A percentile compares a stretch with the other conserved stretches of the same genome.
Conservation (phyloP, 2,888 invertebrate genomes). For the Lissonota sp. region DNA sequence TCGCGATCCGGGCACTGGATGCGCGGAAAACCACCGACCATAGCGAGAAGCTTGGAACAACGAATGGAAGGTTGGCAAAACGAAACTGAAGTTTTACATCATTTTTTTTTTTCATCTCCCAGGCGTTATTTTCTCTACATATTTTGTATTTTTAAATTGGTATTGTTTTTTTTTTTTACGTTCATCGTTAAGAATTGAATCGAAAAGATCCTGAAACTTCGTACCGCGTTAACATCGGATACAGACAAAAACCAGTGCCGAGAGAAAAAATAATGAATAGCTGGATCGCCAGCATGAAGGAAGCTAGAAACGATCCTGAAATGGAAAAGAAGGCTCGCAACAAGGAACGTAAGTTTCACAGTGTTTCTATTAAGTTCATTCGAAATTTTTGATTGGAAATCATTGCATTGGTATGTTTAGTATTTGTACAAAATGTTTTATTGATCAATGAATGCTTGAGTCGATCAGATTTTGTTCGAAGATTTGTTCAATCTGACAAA, state of each 20-base stretch:
- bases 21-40: conserved; percentile 89
- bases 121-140: neutral
- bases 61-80: conserved; percentile 87
- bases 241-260: conserved; percentile 82
- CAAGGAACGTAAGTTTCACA: conserved; percentile 85
- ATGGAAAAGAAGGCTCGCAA: conserved; percentile 88
- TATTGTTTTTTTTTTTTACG: conserved; percentile 20
- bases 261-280: conserved; percentile 83
- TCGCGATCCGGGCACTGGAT: conserved; percentile 85
- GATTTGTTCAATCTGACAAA: no score
- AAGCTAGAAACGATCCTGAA: conserved; percentile 84
- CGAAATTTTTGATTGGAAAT: no score
- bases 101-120: no score
- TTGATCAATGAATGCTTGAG: no score
- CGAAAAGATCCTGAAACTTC: conserved; percentile 85
- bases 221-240: conserved; percentile 88
- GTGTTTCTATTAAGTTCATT: neutral
- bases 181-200: conserved; percentile 82
- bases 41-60: conserved; percentile 88
- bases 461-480: no score
- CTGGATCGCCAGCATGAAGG: conserved; percentile 86
- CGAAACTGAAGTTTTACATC: no score
- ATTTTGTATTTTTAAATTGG: conserved; percentile 10
- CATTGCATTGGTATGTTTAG: no score
- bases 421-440: conserved; percentile 1